Conservation (phyloP, 2,113 vertebrate genomes). For the Nothoprocta perdicaria region DNA sequence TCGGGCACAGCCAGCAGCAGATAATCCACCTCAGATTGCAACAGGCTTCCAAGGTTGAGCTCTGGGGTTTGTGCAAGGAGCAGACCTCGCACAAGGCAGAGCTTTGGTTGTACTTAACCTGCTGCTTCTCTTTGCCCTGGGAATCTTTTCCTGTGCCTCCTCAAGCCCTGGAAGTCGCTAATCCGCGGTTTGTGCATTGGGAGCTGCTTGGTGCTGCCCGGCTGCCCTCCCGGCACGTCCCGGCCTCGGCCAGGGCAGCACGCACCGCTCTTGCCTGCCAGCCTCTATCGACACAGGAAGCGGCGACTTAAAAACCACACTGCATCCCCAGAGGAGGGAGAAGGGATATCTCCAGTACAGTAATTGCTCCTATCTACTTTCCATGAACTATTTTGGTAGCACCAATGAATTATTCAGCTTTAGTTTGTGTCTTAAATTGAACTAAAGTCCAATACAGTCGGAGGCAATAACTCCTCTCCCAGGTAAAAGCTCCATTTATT, state of each 20-base stretch:
- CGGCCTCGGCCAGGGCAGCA: no score
- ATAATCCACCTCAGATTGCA: fast-evolving
- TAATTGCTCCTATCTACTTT: background rate
- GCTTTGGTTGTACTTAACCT: background rate
- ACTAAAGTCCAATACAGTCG: background rate
- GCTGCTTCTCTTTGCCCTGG: background rate
- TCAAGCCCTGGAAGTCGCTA: background rate
- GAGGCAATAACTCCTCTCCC: fast-evolving
- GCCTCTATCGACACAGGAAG: background rate
- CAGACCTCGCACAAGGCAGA: background rate
- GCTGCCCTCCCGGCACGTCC: no score
- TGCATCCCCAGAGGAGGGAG: background rate
- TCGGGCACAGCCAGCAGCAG: background rate
- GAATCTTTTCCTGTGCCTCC: background rate
- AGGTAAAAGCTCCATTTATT: background rate
- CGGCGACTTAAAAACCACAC: background rate
- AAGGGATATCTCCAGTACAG: background rate
- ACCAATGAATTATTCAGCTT: conserved; percentile 33
- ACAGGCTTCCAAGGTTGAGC: fast-evolving
- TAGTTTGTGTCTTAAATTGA: conserved; percentile 11
- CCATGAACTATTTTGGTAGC: background rate
- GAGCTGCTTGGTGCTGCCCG: no score
- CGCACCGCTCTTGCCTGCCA: fast-evolving
- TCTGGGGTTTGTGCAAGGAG: no score
- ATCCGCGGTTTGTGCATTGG: background rate